Percentiles rank a stretch among this genome's conserved stretches.
Evolutionary conservation across 92 coral and sea anemone genomes (phyloP).

Genomic region (Phenganax marumi): DNA sequence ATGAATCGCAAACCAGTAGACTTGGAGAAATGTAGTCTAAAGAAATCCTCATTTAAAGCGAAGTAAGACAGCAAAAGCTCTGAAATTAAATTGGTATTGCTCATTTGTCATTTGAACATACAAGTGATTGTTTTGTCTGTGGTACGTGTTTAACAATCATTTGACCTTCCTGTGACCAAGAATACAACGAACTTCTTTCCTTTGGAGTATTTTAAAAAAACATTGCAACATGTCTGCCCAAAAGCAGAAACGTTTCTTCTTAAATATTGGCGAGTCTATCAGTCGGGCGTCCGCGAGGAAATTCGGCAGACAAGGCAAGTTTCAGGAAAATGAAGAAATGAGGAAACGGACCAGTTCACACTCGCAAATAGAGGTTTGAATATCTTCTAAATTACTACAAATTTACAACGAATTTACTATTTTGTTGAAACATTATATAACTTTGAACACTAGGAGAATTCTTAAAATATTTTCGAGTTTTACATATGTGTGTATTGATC

Average conservation of each 20-base stretch:
- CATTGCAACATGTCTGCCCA: neutral
- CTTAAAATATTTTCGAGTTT: neutral
- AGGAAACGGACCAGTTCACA: neutral
- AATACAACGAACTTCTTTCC: neutral
- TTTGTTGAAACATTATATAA: neutral
- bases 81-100: no score
- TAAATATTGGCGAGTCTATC: slow-evolving; percentile 26
- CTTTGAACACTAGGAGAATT: neutral
- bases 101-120: no score
- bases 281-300: slow-evolving; percentile 16
- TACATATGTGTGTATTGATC: neutral
- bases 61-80: no score
- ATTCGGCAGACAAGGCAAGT: neutral
- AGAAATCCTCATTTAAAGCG: no score
- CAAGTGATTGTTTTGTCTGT: no score
- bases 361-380: neutral
- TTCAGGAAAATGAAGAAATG: neutral
- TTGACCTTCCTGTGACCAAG: neutral
- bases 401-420: neutral
- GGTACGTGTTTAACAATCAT: no score
- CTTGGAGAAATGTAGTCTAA: no score
- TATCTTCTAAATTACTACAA: neutral
- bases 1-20: no score
- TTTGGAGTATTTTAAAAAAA: neutral
- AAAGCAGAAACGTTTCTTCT: slow-evolving; percentile 11